phyloP scores from a whole-genome alignment of 2,888 invertebrate species.

The Diabrotica balteata region DNA sequence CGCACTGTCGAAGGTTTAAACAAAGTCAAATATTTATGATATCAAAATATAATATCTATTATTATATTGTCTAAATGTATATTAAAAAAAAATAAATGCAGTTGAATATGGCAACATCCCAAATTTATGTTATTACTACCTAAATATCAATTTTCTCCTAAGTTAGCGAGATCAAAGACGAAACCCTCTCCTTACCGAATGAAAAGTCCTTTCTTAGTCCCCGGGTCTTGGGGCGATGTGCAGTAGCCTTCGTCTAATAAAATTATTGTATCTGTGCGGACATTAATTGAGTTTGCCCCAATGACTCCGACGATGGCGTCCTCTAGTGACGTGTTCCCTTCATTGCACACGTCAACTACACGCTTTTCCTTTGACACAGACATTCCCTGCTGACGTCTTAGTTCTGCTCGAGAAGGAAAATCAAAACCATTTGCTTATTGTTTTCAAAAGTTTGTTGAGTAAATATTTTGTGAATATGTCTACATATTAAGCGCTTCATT shows the following conservation, averaged over 20 bases:
- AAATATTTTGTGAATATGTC: constrained; percentile 11
- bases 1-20: too few relatives aligned
- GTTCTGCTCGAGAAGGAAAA: constrained; percentile 29
- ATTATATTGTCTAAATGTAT: too few relatives aligned
- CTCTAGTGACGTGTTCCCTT: constrained; percentile 48
- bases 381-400: constrained; percentile 45
- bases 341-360: constrained; percentile 54
- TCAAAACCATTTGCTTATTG: constrained; percentile 25
- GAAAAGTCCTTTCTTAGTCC: constrained; percentile 21
- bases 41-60: too few relatives aligned
- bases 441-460: constrained; percentile 7
- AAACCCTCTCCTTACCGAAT: constrained; percentile 12
- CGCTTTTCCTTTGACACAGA: constrained; percentile 46
- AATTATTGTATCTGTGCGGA: constrained; percentile 54
- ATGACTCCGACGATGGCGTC: constrained; percentile 31
- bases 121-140: too few relatives aligned
- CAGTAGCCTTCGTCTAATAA: constrained; percentile 45
- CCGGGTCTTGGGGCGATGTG: constrained; percentile 12
- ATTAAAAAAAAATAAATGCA: too few relatives aligned
- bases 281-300: constrained; percentile 53
- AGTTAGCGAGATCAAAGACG: constrained; percentile 21
- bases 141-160: constrained; percentile 10
- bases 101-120: too few relatives aligned
- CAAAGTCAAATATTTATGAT: too few relatives aligned
- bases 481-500: too few relatives aligned